Conservation (phyloP, 2,888 invertebrate genomes). For the Catonia carolina region DNA sequence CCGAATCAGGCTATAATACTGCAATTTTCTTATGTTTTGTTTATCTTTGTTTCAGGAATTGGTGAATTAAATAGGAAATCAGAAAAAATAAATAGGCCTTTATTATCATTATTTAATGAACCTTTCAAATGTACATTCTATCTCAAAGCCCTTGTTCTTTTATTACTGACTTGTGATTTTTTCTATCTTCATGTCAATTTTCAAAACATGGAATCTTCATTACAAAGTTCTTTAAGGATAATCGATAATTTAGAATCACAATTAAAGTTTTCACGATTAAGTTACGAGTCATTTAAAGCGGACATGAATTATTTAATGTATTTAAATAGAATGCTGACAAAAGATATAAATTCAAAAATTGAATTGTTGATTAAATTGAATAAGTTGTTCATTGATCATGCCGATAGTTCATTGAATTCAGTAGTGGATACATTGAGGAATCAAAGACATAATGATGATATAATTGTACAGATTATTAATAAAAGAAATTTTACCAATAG, state of each 20-base stretch:
- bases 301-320: not conserved
- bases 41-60: too few relatives aligned
- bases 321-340: not conserved
- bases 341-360: conserved; percentile 2
- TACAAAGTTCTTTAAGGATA: not conserved
- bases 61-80: too few relatives aligned
- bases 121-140: not conserved
- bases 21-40: too few relatives aligned
- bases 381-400: conserved; percentile 1
- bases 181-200: conserved; percentile 3
- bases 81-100: too few relatives aligned
- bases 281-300: not conserved
- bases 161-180: conserved; percentile 6
- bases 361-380: not conserved
- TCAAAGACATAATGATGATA: too few relatives aligned
- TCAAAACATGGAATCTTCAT: not conserved
- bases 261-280: not conserved
- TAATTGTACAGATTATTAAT: too few relatives aligned
- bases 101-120: too few relatives aligned
- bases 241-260: conserved; percentile 3
- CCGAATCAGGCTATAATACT: too few relatives aligned
- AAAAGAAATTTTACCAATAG: too few relatives aligned
- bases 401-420: not conserved
- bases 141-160: not conserved
- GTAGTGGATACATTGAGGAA: too few relatives aligned